Evolutionary conservation across 2,113 vertebrate species (phyloP), one percentile per base, ranked within the genome.

Genomic region (Echinops telfairi): DNA sequence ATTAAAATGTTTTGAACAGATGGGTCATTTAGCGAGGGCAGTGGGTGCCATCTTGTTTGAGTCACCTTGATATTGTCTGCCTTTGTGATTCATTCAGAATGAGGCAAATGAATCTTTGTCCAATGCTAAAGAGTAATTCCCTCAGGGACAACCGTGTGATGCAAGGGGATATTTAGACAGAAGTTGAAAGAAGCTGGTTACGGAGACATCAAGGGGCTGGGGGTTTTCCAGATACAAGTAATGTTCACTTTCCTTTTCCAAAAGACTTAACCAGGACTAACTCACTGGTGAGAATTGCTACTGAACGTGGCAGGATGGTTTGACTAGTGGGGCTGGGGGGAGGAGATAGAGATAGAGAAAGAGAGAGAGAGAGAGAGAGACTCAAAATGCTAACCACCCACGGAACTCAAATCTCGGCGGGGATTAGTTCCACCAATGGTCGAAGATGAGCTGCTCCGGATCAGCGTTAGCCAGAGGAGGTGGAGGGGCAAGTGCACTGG

Each of bases 171-270:
- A 82, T 90, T 68, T 57, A 89, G 70, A 25, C 79, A 88, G 31
- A 90, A 64, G 2, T 36, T 94, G 57, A 1, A 83, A 68, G 33
- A 68, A 85, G 57, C 90, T 78, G 80, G 4, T 33, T 25, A 29
- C 38, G 38, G 17, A 89, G 25, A 80, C 9, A 36, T 38, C 60
- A 70, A 1, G 76, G 73, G 73, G 70, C 36, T 64, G 14, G 20
- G 27, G 84, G 3, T 89, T 95, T 88, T 82, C 86, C 53, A 84
- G 33, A 38, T 2, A 57, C n/a, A 92, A 84, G 78, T 12, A 92
- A 85, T 31, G 17, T 79, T 76, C 4, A 40, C 14, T 94, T 78
- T 76, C 57, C 80, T 88, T 43, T 64, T 83, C n/a, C 83, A 83
- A 76, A 2, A 86, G 29, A 38, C 2, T 79, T 19, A 36, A 20